phyloP scores from a whole-genome alignment of 1,140 invertebrate genomes.

The Carcinoscorpius rotundicauda region DNA sequence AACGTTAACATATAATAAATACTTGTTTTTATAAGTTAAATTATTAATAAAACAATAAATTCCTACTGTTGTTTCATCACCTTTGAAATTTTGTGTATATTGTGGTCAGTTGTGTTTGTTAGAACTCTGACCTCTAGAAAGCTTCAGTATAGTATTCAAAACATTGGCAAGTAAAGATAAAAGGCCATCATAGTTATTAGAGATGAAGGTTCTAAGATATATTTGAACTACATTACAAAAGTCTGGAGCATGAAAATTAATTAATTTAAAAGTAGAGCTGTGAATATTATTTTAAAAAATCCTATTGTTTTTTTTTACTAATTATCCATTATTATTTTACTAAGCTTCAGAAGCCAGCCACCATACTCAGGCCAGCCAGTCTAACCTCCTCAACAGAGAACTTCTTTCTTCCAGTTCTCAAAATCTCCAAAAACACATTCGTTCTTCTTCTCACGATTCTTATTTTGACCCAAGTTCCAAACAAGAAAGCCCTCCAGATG shows the following conservation, averaged over 20 bases:
- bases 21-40: not conserved
- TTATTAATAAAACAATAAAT: too few relatives aligned
- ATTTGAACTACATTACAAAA: conserved; percentile 1
- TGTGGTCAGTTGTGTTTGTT: too few relatives aligned
- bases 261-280: conserved; percentile 18
- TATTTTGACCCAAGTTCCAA: conserved; percentile 56
- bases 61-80: too few relatives aligned
- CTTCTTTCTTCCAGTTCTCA: conserved; percentile 11
- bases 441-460: conserved; percentile 80
- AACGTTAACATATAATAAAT: conserved; percentile 3
- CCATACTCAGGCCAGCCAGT: not conserved
- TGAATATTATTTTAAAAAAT: conserved; percentile 14
- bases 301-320: conserved; percentile 4
- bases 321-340: not conserved
- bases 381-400: not conserved
- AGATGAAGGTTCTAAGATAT: too few relatives aligned
- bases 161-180: too few relatives aligned
- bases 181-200: too few relatives aligned
- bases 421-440: conserved; percentile 25
- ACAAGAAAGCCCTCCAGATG: too few relatives aligned
- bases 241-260: conserved; percentile 9
- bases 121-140: too few relatives aligned
- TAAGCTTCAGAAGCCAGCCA: not conserved
- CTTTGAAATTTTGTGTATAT: too few relatives aligned
- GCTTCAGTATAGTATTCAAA: too few relatives aligned